Percentiles rank a stretch among this genome's conserved stretches.
Conservation (phyloP, 2,888 invertebrate genomes). For the Tetropium fuscum region DNA sequence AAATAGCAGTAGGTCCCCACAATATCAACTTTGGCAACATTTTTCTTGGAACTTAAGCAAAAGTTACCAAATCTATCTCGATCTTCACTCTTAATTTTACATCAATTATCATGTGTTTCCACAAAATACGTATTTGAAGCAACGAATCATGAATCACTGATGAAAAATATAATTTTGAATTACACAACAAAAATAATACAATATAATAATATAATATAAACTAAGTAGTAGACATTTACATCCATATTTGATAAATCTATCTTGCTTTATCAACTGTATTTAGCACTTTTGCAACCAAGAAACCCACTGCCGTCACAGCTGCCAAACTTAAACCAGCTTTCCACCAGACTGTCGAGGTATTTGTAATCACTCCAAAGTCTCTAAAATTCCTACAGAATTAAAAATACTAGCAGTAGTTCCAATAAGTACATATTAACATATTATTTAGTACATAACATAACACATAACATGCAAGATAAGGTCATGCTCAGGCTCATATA, state of each 20-base stretch:
- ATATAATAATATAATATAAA: slow-evolving; percentile 14
- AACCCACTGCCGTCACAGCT: slow-evolving; percentile 84
- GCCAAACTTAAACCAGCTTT: slow-evolving; percentile 89
- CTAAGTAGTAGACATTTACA: slow-evolving; percentile 15
- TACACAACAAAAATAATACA: slow-evolving; percentile 19
- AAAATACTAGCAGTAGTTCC: slow-evolving; percentile 7
- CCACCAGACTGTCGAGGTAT: slow-evolving; percentile 86
- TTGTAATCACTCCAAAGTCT: slow-evolving; percentile 83
- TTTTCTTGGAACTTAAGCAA: no score
- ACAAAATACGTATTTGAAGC: not conserved
- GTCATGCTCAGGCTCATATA: slow-evolving; percentile 34
- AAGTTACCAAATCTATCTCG: no score
- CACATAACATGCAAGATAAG: slow-evolving; percentile 24
- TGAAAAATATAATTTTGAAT: slow-evolving; percentile 28
- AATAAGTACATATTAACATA: not conserved
- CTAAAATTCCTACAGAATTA: slow-evolving; percentile 78
- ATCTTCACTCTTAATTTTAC: no score
- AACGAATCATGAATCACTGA: not conserved
- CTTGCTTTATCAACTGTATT: slow-evolving; percentile 67
- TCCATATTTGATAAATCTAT: slow-evolving; percentile 48
- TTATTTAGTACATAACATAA: no score
- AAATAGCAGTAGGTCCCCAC: no score
- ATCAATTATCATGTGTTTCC: not conserved
- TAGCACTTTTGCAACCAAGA: slow-evolving; percentile 82
- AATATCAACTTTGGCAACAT: no score